A percentile compares a stretch with the other conserved stretches of the same genome.
phyloP scores from a whole-genome alignment of 2,797 vertebrate species.

The Buceros bicornis region DNA sequence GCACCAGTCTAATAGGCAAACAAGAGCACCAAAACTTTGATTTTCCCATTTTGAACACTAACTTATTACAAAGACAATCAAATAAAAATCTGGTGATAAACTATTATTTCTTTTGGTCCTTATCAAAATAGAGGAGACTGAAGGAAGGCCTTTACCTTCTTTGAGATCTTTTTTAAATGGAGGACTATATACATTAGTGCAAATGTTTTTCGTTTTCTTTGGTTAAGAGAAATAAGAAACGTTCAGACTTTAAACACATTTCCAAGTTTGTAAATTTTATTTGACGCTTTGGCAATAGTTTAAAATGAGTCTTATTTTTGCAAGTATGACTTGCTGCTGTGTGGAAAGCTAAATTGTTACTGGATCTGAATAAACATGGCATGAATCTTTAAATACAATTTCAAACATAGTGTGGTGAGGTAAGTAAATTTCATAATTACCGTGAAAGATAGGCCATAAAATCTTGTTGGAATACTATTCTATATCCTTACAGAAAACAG shows the following conservation, averaged over 20 bases:
- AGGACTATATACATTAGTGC: not conserved
- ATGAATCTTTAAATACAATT: slow-evolving; percentile 54
- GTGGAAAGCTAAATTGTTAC: slow-evolving; percentile 8
- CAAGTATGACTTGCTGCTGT: slow-evolving; percentile 1
- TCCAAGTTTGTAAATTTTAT: not conserved
- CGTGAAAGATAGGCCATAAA: slow-evolving; percentile 25
- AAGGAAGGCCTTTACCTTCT: not conserved
- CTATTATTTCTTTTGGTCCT: not conserved
- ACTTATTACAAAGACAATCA: not conserved
- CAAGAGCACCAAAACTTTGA: not conserved
- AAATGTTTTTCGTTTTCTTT: not conserved
- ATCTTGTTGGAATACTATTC: not conserved
- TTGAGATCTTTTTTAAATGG: not conserved
- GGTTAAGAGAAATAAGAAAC: not conserved
- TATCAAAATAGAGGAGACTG: not conserved
- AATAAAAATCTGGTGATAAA: not conserved
- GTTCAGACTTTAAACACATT: not conserved
- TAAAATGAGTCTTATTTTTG: slow-evolving; percentile 4
- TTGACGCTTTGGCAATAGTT: not conserved
- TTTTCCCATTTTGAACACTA: not conserved
- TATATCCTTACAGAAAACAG: not conserved
- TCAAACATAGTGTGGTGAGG: not conserved
- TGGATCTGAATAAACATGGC: not conserved
- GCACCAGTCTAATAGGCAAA: not conserved
- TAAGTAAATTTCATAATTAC: slow-evolving; percentile 39